Percentiles rank a stretch among this genome's conserved stretches.
phyloP scores from a whole-genome alignment of 1,140 invertebrate genomes.

The Zaprionus gabonicus region DNA sequence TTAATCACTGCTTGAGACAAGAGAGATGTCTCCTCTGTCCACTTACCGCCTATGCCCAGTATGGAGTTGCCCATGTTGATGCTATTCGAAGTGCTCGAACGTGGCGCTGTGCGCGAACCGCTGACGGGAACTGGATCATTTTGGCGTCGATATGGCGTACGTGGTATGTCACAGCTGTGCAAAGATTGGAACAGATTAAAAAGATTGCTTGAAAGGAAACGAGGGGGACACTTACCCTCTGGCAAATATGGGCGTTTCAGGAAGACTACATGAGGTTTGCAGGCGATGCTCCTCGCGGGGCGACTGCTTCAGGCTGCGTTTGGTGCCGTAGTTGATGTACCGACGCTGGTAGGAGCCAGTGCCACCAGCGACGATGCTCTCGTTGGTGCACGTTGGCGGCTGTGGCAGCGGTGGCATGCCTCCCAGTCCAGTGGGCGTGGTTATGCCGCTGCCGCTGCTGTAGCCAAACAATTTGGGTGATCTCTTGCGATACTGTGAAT shows the following conservation, averaged over 20 bases:
- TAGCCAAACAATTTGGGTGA: constrained; percentile 81
- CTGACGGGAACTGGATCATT: constrained; percentile 84
- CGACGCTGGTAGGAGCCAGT: constrained; percentile 85
- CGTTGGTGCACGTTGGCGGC: constrained; percentile 49
- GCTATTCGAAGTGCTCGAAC: constrained; percentile 87
- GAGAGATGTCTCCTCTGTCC: neutral
- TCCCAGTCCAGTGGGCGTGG: constrained; percentile 85
- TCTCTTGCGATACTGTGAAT: constrained; percentile 89
- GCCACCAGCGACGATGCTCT: constrained; percentile 62
- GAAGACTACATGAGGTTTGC: constrained; percentile 92
- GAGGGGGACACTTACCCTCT: constrained; percentile 85
- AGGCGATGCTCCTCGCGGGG: constrained; percentile 86
- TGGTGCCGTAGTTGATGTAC: constrained; percentile 80
- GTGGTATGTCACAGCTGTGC: constrained; percentile 88
- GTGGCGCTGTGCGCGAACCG: constrained; percentile 85
- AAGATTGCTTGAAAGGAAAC: neutral
- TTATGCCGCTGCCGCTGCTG: constrained; percentile 82
- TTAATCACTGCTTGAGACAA: too few relatives aligned
- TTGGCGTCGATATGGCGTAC: constrained; percentile 88
- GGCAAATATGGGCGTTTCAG: constrained; percentile 93
- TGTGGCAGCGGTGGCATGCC: constrained; percentile 84
- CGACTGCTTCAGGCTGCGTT: constrained; percentile 83
- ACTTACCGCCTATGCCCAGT: constrained; percentile 72
- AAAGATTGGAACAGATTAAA: neutral
- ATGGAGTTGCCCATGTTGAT: constrained; percentile 84